phyloP scores from a whole-genome alignment of 30 jellyfish, hydroid and myxozoan genomes.

The Pseudorhiza aurosa region DNA sequence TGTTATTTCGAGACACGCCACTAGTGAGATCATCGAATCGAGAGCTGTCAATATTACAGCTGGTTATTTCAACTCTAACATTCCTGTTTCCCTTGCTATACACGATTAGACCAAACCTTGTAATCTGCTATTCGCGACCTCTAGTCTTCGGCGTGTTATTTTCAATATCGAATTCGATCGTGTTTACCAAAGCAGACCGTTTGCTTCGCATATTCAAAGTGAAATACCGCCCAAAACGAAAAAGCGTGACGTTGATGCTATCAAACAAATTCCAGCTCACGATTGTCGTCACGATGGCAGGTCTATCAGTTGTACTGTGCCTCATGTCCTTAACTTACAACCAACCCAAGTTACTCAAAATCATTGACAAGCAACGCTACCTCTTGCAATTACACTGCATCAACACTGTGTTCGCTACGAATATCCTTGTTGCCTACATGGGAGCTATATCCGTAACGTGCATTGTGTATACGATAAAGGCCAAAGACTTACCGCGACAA shows the following conservation, averaged over 20 bases:
- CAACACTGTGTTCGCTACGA: conserved; percentile 8
- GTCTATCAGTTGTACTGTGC: conserved; percentile 17
- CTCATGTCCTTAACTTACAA: neutral
- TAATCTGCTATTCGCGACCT: conserved; percentile 52
- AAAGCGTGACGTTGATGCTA: conserved; percentile 15
- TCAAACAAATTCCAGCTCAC: conserved; percentile 38
- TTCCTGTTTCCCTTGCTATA: conserved; percentile 40
- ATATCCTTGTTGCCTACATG: conserved; percentile 38
- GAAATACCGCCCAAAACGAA: conserved; percentile 28
- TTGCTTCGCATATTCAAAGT: conserved; percentile 72
- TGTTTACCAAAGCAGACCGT: conserved; percentile 68
- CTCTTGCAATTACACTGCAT: conserved; percentile 7
- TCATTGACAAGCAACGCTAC: neutral
- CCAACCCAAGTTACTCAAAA: conserved; percentile 26
- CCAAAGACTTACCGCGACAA: conserved; percentile 65
- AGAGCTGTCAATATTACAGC: conserved; percentile 60
- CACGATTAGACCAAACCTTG: conserved; percentile 17
- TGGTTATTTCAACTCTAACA: neutral
- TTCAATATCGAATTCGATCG: conserved; percentile 51
- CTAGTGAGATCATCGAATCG: conserved; percentile 62
- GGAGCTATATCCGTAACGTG: conserved; percentile 51
- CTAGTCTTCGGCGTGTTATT: conserved; percentile 42
- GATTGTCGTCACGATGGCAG: conserved; percentile 18
- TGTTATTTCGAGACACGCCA: conserved; percentile 47
- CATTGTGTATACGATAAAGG: conserved; percentile 43